These are phyloP conservation scores for Pocillopora meandrina DNA, from an alignment of 92 coral and sea anemone species.

Conservation along the genomic window DNA sequence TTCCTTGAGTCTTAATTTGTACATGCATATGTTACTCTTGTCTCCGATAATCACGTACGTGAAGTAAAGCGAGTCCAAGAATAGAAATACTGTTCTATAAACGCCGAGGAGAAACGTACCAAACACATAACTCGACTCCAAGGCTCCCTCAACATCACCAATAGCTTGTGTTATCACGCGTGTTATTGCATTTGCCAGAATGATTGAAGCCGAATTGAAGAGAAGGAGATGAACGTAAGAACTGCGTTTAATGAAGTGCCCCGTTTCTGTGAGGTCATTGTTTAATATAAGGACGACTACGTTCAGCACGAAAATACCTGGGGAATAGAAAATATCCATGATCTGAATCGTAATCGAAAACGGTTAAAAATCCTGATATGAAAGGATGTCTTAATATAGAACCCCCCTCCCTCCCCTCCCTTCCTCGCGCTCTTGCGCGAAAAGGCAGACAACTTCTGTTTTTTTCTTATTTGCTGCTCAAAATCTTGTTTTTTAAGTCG, in stretches of 20 bases:
- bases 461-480: no score
- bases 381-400: no score
- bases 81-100: constrained; percentile 18
- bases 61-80: constrained; percentile 26
- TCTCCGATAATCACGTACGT: background rate
- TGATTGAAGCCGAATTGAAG: constrained; percentile 16
- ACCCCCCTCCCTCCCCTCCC: no score
- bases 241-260: background rate
- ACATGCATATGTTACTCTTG: no score
- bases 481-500: no score
- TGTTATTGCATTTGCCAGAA: background rate
- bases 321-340: background rate
- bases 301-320: constrained; percentile 21
- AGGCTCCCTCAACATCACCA: background rate
- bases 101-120: constrained; percentile 23
- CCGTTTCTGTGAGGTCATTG: constrained; percentile 8
- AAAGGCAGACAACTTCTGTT: no score
- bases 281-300: constrained; percentile 6
- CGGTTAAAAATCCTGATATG: no score
- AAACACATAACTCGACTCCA: constrained; percentile 1
- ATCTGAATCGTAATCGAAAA: no score
- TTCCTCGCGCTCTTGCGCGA: no score
- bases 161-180: background rate
- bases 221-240: constrained; percentile 31
- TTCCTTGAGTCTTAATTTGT: background rate